phyloP scores from a whole-genome alignment of 2,888 invertebrate genomes.

The Tipula lateralis region DNA sequence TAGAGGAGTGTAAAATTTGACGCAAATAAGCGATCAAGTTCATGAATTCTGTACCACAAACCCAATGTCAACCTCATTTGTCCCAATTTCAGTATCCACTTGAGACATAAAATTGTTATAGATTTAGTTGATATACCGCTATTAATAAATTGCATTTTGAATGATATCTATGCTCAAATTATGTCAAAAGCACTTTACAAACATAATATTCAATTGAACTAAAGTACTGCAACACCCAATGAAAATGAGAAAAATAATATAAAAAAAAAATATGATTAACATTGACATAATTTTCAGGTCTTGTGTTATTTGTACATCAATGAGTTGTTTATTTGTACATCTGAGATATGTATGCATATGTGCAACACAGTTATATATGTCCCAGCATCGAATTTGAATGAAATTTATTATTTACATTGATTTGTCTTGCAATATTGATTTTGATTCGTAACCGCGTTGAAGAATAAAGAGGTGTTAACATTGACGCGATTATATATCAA shows the following conservation, averaged over 20 bases:
- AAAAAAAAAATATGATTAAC: neutral
- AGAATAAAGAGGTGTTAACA: neutral
- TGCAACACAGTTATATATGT: no score
- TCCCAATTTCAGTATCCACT: neutral
- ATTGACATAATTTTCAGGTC: neutral
- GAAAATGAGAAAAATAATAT: neutral
- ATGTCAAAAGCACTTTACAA: constrained; percentile 7
- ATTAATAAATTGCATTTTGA: neutral
- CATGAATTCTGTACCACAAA: no score
- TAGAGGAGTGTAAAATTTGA: no score
- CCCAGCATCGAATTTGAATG: no score
- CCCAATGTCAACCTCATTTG: no score
- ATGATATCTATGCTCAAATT: neutral
- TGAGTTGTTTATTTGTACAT: neutral
- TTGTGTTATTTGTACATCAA: neutral
- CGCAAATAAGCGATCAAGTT: no score
- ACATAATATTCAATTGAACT: neutral
- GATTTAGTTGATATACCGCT: neutral
- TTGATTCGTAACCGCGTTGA: neutral
- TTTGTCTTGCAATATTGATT: neutral
- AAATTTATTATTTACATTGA: neutral
- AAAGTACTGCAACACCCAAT: neutral
- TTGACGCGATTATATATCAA: neutral
- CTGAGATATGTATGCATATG: neutral
- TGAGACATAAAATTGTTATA: neutral